These are phyloP conservation scores for Oscheius sp. DNA, from an alignment of 2,888 invertebrate genomes.

Conservation along the genomic window DNA sequence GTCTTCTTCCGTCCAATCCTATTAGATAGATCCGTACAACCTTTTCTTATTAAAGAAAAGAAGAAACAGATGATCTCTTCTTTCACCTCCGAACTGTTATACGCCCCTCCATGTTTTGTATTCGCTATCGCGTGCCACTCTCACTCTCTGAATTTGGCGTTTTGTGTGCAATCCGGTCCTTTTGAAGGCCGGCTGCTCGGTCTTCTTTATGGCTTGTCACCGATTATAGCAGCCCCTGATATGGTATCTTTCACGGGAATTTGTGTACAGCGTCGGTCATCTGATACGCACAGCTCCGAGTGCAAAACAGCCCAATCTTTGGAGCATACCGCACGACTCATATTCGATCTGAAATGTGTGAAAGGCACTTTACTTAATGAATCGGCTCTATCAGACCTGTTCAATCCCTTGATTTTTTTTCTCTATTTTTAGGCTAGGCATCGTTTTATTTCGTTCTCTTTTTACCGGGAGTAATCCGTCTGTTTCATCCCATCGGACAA, in stretches of 20 bases:
- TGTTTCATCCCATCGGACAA: background rate
- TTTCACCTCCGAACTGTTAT: background rate
- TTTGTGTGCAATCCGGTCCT: slow-evolving; percentile 32
- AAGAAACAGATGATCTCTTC: background rate
- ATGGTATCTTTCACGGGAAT: slow-evolving; percentile 30
- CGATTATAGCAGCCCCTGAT: slow-evolving; percentile 36
- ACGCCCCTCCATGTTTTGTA: background rate
- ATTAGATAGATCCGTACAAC: slow-evolving; percentile 1
- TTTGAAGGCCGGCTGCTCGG: slow-evolving; percentile 31
- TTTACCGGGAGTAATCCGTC: background rate
- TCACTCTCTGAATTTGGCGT: slow-evolving; percentile 1
- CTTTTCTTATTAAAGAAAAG: background rate
- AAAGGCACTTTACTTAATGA: slow-evolving; percentile 19
- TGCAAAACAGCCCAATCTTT: slow-evolving; percentile 32
- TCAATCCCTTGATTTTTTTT: background rate
- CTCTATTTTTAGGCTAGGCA: background rate
- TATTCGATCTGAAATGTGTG: background rate
- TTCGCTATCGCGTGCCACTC: slow-evolving; percentile 5
- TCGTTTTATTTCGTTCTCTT: background rate
- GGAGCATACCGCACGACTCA: slow-evolving; percentile 6
- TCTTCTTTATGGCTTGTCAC: slow-evolving; percentile 36
- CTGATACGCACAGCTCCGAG: slow-evolving; percentile 33
- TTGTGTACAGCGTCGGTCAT: slow-evolving; percentile 35
- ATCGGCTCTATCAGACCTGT: background rate
- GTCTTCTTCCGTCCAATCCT: slow-evolving; percentile 15